Base-by-base conservation (phyloP, 2,113 vertebrate species). In the Lanius collurio region DNA sequence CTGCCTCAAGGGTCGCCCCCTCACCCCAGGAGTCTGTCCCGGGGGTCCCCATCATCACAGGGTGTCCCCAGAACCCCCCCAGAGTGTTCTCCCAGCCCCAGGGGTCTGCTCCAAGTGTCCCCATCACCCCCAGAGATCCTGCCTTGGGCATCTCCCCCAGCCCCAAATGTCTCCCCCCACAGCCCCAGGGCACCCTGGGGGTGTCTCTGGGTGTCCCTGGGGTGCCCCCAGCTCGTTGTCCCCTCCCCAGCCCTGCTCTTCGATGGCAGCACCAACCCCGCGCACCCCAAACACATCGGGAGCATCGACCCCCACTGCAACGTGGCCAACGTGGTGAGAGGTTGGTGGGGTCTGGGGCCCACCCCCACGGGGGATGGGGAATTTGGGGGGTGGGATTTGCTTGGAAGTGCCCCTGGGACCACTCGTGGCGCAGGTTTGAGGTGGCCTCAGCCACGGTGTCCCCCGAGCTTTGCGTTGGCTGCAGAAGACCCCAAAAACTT, bases 201-300 rank as follows among this genome's bases (percentile, higher is more conserved):
- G 23, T 69, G 78, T 60, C 42, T 13, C 16, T 3, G 30, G n/a
- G 28, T 69, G 78, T 60, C 42, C 15, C 16, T 4, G 26, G 27
- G 44, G 67, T 55, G 46, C 6, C 68, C 39, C 14, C 33, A 39
- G 53, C 88, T 59, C 14, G 6, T 7, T 15, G 62, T 53, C 24
- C 46, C 47, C 14, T 67, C 76, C 65, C 81, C 63, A 99, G 99
- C 98, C 42, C 97, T 99, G 47, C 98, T 99, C 68, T 99, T 99
- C 56, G 98, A 99, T 0, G 99, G 99, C 52, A 98, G 98, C 57
- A 98, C 98, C 78, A 99, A 99, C 97, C 99, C 99, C 0, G 98
- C 99, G 2, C 99, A 99, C 85, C 99, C 99, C 82, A 99, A 99
- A 83, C 99, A 99, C 90, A 99, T 99, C 1, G 99, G 99, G 57